These are phyloP conservation scores for Anadara kagoshimensis DNA, from an alignment of 1,140 invertebrate species.

Conservation along the genomic window DNA sequence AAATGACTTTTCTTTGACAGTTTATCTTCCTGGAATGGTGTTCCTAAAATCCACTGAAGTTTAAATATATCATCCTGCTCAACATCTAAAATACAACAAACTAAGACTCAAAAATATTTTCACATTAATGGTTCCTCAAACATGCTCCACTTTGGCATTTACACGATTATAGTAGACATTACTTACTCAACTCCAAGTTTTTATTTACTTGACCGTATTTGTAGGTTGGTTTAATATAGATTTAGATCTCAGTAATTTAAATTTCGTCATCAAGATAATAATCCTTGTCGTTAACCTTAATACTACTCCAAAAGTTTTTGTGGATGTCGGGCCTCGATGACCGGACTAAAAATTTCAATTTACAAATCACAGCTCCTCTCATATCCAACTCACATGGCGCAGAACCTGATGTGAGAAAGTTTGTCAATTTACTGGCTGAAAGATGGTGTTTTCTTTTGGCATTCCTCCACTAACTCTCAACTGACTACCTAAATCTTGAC, in stretches of 20 bases:
- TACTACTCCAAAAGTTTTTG: too few relatives aligned
- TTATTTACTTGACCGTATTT: not conserved
- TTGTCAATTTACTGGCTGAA: too few relatives aligned
- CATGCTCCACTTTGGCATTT: not conserved
- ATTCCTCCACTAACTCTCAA: too few relatives aligned
- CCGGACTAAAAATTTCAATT: too few relatives aligned
- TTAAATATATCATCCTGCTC: slow-evolving; percentile 49
- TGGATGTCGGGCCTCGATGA: too few relatives aligned
- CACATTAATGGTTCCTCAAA: not conserved
- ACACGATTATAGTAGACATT: not conserved
- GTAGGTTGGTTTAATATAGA: not conserved
- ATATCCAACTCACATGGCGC: too few relatives aligned
- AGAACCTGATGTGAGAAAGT: too few relatives aligned
- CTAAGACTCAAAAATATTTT: slow-evolving; percentile 43
- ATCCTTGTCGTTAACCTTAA: too few relatives aligned
- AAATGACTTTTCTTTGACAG: slow-evolving; percentile 42
- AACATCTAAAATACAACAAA: slow-evolving; percentile 68
- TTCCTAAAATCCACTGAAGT: slow-evolving; percentile 63
- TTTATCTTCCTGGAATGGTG: slow-evolving; percentile 60
- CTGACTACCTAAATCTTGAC: too few relatives aligned
- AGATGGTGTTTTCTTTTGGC: too few relatives aligned
- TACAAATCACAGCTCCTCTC: too few relatives aligned
- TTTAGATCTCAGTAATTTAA: not conserved
- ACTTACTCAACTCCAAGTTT: not conserved
- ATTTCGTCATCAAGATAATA: too few relatives aligned